Conservation (phyloP, 53 echinoderm and acorn worm genomes). For the Patiria pectinifera region DNA sequence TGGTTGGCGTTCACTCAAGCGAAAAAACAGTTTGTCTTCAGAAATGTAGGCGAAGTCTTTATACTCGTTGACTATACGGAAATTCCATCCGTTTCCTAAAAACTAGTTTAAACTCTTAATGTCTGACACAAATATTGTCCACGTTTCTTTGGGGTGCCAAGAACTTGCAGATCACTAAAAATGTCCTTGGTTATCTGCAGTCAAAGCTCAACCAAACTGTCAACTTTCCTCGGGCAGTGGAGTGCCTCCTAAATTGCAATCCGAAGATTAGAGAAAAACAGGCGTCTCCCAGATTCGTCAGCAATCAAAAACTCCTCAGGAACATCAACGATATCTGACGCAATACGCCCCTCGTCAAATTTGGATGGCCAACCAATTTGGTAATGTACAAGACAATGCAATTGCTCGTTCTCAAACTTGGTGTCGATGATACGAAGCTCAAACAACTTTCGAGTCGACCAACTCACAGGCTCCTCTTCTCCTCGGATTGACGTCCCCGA, state of each 20-base stretch:
- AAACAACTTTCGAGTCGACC: conserved; percentile 49
- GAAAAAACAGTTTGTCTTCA: conserved; percentile 46
- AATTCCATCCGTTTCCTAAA: conserved; percentile 70
- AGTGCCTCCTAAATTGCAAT: conserved; percentile 73
- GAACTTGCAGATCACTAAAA: conserved; percentile 45
- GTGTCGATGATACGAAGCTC: conserved; percentile 53
- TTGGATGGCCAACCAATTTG: conserved; percentile 67
- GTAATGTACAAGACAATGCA: conserved; percentile 59
- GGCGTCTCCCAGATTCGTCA: conserved; percentile 9
- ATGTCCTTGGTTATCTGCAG: conserved; percentile 51
- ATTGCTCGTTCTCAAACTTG: conserved; percentile 45
- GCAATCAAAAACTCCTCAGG: conserved; percentile 46
- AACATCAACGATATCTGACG: conserved; percentile 37
- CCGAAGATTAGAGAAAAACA: conserved; percentile 58
- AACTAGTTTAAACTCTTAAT: conserved; percentile 47
- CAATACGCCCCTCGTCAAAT: conserved; percentile 64
- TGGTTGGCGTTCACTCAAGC: conserved; percentile 58
- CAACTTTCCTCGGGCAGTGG: conserved; percentile 72
- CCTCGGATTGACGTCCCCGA: background rate
- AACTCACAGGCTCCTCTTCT: no score
- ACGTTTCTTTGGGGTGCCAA: conserved; percentile 39
- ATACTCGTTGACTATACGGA: conserved; percentile 63
- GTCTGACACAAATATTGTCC: conserved; percentile 33
- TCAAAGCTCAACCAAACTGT: conserved; percentile 71
- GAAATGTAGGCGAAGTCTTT: conserved; percentile 71